Base-by-base conservation (phyloP, 2,113 vertebrate genomes). In the Hystrix brachyura region DNA sequence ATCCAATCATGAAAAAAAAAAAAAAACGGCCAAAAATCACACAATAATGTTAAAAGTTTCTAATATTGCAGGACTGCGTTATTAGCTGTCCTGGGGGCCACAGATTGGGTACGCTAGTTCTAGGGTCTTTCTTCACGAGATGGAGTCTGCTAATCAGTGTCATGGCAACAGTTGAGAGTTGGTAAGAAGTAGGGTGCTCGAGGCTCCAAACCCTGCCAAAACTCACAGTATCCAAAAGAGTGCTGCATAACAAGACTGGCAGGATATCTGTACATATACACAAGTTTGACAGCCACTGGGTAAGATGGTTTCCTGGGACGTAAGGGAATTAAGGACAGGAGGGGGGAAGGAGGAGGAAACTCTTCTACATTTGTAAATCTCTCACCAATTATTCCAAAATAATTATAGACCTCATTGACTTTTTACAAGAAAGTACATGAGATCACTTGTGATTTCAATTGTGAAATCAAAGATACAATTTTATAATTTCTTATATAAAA, bases 401-500 rank as follows among this genome's bases (percentile, higher is more conserved):
- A 84, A 91, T 91, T 78, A 72, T 1, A 90, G 23, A 91, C 2
- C 5, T 53, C 3, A n/a, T 74, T 48, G 4, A 84, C 57, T 78
- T 2, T 53, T 93, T 91, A 46, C 19, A 83, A 17, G 48, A 94
- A 85, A 87, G 11, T 5, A n/a, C 29, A 69, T 48, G 7, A 92
- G 46, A 2, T 14, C 48, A 85, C 13, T 59, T 85, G 23, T 79
- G 23, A 72, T 9, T 71, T 94, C 62, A 87, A 32, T 65, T 65
- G 78, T 76, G 27, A 81, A 78, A 62, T 60, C 13, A 62, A 90
- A 91, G 11, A 2, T 32, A 65, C 9, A 1, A 5, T 51, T 91
- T 95, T 88, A 80, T 67, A 88, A 82, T 19, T 72, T 71, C n/a
- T 27, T 32, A 14, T 55, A 72, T 86, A 76, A 95, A 95, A 14